Evolutionary conservation across 1,140 invertebrate species (phyloP).

Genomic region (Neodiprion virginianus): DNA sequence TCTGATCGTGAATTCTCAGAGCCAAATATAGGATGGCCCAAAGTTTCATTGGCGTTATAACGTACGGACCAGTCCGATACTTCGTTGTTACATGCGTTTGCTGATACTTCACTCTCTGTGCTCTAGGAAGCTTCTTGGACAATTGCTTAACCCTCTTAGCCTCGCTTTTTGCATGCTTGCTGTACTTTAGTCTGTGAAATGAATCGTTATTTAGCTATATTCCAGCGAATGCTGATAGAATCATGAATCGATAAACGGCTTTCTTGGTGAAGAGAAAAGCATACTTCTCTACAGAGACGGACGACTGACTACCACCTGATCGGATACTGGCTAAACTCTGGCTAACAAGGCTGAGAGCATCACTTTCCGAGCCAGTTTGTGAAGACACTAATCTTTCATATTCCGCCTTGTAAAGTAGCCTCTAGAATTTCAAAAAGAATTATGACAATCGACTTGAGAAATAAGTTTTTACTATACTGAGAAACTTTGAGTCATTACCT

Average conservation of each 20-base stretch:
- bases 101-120: slow-evolving; percentile 46
- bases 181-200: slow-evolving; percentile 46
- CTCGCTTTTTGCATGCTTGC: slow-evolving; percentile 48
- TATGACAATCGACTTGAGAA: slow-evolving; percentile 19
- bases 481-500: slow-evolving; percentile 33
- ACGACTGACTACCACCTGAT: slow-evolving; percentile 35
- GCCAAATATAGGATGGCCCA: slow-evolving; percentile 64
- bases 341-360: slow-evolving; percentile 41
- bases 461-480: slow-evolving; percentile 20
- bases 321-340: slow-evolving; percentile 51
- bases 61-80: slow-evolving; percentile 49
- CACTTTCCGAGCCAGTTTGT: slow-evolving; percentile 45
- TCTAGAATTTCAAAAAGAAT: slow-evolving; percentile 35
- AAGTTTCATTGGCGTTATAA: slow-evolving; percentile 56
- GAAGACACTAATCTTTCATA: slow-evolving; percentile 51
- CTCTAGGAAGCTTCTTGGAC: slow-evolving; percentile 41
- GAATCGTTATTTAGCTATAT: slow-evolving; percentile 11
- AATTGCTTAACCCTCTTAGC: slow-evolving; percentile 43
- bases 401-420: slow-evolving; percentile 44
- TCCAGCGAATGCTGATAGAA: not conserved
- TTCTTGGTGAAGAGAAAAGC: not conserved
- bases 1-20: slow-evolving; percentile 63
- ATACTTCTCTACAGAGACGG: not conserved
- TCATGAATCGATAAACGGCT: not conserved
- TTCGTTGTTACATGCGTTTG: slow-evolving; percentile 41